These are phyloP conservation scores for Macroteleia sp. DNA, from an alignment of 2,888 invertebrate species.

Conservation along the genomic window DNA sequence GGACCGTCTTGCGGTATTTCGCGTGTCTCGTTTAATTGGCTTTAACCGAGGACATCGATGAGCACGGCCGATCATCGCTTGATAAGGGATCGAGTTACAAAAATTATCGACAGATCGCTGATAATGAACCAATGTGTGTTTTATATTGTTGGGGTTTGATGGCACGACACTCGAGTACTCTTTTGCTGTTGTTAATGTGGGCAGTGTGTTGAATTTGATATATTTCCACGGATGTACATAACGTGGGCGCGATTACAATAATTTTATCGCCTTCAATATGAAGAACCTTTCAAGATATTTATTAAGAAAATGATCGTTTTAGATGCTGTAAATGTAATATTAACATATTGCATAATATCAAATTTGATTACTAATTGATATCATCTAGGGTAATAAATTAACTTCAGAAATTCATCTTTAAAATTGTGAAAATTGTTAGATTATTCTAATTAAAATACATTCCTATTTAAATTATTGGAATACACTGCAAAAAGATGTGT, in stretches of 20 bases:
- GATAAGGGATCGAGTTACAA: slow-evolving; percentile 47
- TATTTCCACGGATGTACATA: slow-evolving; percentile 23
- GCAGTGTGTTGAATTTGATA: slow-evolving; percentile 41
- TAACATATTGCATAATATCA: too few species aligned
- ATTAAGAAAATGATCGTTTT: too few species aligned
- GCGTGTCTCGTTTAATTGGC: slow-evolving; percentile 66
- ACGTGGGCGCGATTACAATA: slow-evolving; percentile 42
- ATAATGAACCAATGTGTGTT: slow-evolving; percentile 54
- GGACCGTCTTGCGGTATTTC: slow-evolving; percentile 64
- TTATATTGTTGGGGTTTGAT: slow-evolving; percentile 32
- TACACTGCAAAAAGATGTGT: too few species aligned
- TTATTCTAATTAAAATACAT: too few species aligned
- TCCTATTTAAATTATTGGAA: too few species aligned
- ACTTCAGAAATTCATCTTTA: too few species aligned
- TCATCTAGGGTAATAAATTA: too few species aligned
- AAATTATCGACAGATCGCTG: slow-evolving; percentile 47
- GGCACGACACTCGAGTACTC: slow-evolving; percentile 26
- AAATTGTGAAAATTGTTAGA: too few species aligned
- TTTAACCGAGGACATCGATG: slow-evolving; percentile 43
- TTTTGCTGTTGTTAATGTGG: slow-evolving; percentile 22
- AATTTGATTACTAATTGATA: too few species aligned
- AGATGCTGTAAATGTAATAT: too few species aligned
- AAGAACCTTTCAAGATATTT: too few species aligned
- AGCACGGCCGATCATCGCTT: slow-evolving; percentile 50
- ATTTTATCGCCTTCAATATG: slow-evolving; percentile 18